Evolutionary conservation across 2,888 invertebrate species (phyloP).

Genomic region (Leistus spinibarbis): DNA sequence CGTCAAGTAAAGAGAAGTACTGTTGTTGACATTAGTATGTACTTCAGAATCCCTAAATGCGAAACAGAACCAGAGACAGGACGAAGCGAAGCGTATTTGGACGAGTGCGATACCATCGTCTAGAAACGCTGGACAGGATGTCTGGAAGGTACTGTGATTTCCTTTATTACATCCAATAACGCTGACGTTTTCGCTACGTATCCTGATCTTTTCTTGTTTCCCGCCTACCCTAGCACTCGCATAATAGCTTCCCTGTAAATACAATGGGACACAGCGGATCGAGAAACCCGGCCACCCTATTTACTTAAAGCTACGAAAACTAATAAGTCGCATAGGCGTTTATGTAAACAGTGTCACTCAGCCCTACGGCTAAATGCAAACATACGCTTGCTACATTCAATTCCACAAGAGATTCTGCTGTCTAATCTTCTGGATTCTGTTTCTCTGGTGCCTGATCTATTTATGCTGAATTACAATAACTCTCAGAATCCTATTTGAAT

Average conservation of each 20-base stretch:
- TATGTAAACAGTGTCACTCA: conserved; percentile 5
- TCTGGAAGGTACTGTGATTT: conserved; percentile 11
- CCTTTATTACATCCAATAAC: conserved; percentile 39
- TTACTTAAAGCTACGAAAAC: conserved; percentile 34
- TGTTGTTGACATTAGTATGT: too few species aligned
- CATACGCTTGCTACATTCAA: not conserved
- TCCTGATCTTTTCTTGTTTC: conserved; percentile 27
- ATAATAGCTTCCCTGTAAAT: conserved; percentile 23
- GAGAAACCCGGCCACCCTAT: conserved; percentile 18
- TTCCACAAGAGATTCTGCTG: not conserved
- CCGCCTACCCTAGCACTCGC: conserved; percentile 1
- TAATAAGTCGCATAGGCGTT: conserved; percentile 34
- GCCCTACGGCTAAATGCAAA: not conserved
- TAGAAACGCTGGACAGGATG: not conserved
- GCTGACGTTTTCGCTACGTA: conserved; percentile 22
- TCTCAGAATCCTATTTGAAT: too few species aligned
- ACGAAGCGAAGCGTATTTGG: not conserved
- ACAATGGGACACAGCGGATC: conserved; percentile 12
- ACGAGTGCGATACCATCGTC: not conserved
- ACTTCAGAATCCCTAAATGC: not conserved
- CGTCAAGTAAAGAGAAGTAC: not conserved
- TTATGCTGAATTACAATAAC: too few species aligned
- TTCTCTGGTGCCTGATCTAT: too few species aligned
- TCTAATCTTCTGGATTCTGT: not conserved
- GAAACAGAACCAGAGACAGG: not conserved